phyloP scores from a whole-genome alignment of 2,797 vertebrate species.

The Onychomys arenicola region DNA sequence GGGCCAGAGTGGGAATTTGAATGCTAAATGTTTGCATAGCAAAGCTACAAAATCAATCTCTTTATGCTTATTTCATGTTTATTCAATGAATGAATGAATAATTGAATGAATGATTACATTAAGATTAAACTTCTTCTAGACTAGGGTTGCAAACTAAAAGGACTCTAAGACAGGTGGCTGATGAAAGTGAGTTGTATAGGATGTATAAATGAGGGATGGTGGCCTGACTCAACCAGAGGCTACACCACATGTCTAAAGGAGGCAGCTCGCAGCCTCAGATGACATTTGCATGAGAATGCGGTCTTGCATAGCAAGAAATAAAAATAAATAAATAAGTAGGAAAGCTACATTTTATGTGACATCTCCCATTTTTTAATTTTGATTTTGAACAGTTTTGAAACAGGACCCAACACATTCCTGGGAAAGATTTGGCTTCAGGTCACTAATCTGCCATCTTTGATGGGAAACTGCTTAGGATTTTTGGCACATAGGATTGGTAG shows the following conservation, averaged over 20 bases:
- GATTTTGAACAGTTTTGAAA: slow-evolving; percentile 26
- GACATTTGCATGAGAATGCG: neutral
- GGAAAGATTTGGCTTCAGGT: slow-evolving; percentile 5
- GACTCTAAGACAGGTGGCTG: neutral
- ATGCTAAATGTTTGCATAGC: slow-evolving; percentile 39
- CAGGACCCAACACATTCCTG: neutral
- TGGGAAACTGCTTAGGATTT: slow-evolving; percentile 4
- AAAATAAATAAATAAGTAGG: neutral
- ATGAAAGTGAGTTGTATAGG: neutral
- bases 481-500: neutral
- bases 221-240: neutral
- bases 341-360: slow-evolving; percentile 40
- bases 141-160: slow-evolving; percentile 7
- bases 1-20: neutral
- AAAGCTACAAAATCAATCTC: slow-evolving; percentile 8
- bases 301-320: neutral
- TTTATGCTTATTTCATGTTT: too few relatives aligned
- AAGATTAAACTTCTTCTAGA: slow-evolving; percentile 11
- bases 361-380: neutral
- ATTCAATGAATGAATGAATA: neutral
- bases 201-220: neutral
- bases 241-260: neutral
- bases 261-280: neutral
- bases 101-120: neutral
- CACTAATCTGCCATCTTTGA: slow-evolving; percentile 23